These are phyloP conservation scores for Agrilus cyanescens DNA, from an alignment of 2,888 invertebrate genomes.

Conservation along the genomic window DNA sequence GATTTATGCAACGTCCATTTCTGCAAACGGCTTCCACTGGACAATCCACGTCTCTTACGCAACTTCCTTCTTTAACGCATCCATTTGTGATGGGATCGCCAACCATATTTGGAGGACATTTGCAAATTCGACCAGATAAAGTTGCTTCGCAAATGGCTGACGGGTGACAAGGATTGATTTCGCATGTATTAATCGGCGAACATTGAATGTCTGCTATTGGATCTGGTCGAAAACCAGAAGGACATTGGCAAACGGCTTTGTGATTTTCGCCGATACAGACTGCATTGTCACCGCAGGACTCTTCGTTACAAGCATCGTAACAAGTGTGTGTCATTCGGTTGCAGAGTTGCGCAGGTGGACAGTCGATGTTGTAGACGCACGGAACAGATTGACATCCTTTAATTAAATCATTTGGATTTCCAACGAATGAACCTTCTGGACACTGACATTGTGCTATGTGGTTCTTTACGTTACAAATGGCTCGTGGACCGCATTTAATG, in stretches of 20 bases:
- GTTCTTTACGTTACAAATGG: constrained; percentile 79
- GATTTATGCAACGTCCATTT: constrained; percentile 62
- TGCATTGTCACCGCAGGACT: constrained; percentile 76
- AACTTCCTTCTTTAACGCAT: constrained; percentile 68
- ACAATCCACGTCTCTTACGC: constrained; percentile 63
- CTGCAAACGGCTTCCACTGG: constrained; percentile 62
- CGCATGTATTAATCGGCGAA: constrained; percentile 56
- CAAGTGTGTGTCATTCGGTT: constrained; percentile 75
- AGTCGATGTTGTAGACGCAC: constrained; percentile 78
- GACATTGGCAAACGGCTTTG: constrained; percentile 72
- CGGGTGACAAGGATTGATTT: constrained; percentile 68
- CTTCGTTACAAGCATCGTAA: constrained; percentile 66
- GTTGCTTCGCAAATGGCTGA: constrained; percentile 65
- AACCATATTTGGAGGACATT: constrained; percentile 62
- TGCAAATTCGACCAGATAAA: constrained; percentile 61
- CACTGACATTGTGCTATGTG: constrained; percentile 85
- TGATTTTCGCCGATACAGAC: constrained; percentile 82
- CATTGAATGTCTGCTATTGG: constrained; percentile 79
- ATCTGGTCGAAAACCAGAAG: constrained; percentile 68
- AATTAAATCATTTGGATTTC: constrained; percentile 67
- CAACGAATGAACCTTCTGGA: constrained; percentile 75
- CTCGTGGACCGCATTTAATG: constrained; percentile 70
- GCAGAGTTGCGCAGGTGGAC: constrained; percentile 67
- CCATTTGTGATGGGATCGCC: constrained; percentile 67
- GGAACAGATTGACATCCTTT: constrained; percentile 70